Conservation (phyloP, 2,113 vertebrate genomes). For the Gobiocypris rarus region DNA sequence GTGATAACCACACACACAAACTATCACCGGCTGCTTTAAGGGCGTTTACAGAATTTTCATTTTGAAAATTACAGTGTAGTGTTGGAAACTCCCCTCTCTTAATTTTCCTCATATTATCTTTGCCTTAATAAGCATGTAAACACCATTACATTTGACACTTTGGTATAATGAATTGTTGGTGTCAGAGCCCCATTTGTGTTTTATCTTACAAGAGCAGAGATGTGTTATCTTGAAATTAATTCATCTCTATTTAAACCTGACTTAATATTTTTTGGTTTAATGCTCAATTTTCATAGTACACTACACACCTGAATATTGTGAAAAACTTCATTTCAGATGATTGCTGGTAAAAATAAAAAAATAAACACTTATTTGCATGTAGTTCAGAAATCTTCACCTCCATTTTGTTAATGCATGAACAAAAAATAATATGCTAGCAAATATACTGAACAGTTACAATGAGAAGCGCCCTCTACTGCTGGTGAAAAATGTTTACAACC, state of each 20-base stretch:
- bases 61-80: slow-evolving; percentile 11
- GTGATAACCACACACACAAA: slow-evolving; percentile 39
- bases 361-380: background rate
- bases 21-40: slow-evolving; percentile 1
- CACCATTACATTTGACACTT: background rate
- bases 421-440: background rate
- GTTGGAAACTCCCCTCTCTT: background rate
- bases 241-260: background rate
- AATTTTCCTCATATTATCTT: slow-evolving; percentile 3
- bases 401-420: background rate
- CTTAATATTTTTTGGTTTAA: background rate
- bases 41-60: slow-evolving; percentile 10
- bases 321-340: too few relatives aligned
- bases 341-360: too few relatives aligned
- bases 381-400: too few relatives aligned
- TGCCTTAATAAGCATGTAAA: background rate
- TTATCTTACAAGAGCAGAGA: background rate
- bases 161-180: background rate
- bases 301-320: background rate
- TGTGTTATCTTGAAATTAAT: background rate
- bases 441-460: background rate
- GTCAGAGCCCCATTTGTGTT: background rate
- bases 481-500: background rate
- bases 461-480: slow-evolving; percentile 7
- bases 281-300: background rate